phyloP scores from a whole-genome alignment of 2,888 invertebrate genomes.

The Drosophila atroscutellata region DNA sequence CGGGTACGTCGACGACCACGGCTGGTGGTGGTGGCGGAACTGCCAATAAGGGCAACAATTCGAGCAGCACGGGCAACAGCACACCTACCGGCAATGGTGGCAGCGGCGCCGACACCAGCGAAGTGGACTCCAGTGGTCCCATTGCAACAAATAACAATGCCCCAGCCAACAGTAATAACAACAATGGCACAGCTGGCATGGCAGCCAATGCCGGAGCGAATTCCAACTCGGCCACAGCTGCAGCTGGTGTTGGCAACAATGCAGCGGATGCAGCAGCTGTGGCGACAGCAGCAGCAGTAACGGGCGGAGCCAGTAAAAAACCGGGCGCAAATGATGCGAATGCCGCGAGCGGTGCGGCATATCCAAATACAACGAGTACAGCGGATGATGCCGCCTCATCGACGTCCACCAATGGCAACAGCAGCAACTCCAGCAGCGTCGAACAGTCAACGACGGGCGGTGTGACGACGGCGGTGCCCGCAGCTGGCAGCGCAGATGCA shows the following conservation, averaged over 20 bases:
- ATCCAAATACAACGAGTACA: constrained; percentile 55
- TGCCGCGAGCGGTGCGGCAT: constrained; percentile 33
- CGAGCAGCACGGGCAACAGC: constrained; percentile 33
- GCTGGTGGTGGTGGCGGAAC: constrained; percentile 37
- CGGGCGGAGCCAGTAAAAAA: constrained; percentile 56
- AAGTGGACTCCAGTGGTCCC: constrained; percentile 86
- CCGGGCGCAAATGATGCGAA: constrained; percentile 47
- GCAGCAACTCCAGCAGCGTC: constrained; percentile 69
- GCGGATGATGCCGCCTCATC: constrained; percentile 77
- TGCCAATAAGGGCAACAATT: constrained; percentile 49
- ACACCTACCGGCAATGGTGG: constrained; percentile 44
- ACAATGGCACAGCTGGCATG: constrained; percentile 35
- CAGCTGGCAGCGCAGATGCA: constrained; percentile 36
- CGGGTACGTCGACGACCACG: constrained; percentile 47
- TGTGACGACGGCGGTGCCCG: constrained; percentile 54
- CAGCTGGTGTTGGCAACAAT: constrained; percentile 40
- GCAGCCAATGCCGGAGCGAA: constrained; percentile 18
- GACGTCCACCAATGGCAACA: constrained; percentile 79
- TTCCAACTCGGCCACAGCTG: constrained; percentile 40
- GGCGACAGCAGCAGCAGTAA: constrained; percentile 21
- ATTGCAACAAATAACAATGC: constrained; percentile 86
- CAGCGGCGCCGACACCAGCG: constrained; percentile 43
- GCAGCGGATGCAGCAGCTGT: constrained; percentile 29
- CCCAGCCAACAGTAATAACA: constrained; percentile 52
- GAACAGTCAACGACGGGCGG: constrained; percentile 65